Conservation (phyloP, 2,888 invertebrate genomes). For the Ormia ochracea region DNA sequence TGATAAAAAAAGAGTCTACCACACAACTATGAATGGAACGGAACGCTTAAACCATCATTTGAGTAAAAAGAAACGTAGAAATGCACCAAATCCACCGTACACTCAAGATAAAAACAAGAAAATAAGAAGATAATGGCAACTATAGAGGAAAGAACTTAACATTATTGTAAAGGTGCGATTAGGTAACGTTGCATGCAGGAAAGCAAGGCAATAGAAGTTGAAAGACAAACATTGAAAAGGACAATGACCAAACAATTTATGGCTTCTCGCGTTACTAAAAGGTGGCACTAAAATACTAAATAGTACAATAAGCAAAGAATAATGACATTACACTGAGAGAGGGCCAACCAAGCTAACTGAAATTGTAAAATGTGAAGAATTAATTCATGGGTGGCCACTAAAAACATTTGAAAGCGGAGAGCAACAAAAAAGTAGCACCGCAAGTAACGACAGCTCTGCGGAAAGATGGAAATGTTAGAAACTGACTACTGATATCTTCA, state of each 20-base stretch:
- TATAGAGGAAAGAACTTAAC: constrained; percentile 42
- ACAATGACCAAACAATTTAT: constrained; percentile 62
- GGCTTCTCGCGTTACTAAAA: constrained; percentile 61
- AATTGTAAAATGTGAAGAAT: constrained; percentile 25
- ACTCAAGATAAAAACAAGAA: constrained; percentile 33
- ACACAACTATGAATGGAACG: constrained; percentile 53
- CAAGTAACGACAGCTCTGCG: constrained; percentile 26
- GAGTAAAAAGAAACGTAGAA: constrained; percentile 14
- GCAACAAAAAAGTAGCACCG: constrained; percentile 14
- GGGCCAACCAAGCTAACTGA: background rate
- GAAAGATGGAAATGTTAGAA: constrained; percentile 41
- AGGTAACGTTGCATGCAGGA: constrained; percentile 34
- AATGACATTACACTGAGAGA: constrained; percentile 46
- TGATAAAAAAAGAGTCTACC: background rate
- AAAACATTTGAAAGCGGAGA: constrained; percentile 10
- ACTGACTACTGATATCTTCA: constrained; percentile 39
- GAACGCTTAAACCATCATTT: constrained; percentile 54
- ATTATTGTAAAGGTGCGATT: constrained; percentile 22
- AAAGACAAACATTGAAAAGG: constrained; percentile 39
- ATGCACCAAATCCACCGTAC: constrained; percentile 38
- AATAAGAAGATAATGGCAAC: constrained; percentile 15
- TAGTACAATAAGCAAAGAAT: constrained; percentile 47
- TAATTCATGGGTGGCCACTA: constrained; percentile 50
- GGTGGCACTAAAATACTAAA: constrained; percentile 53
- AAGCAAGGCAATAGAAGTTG: constrained; percentile 38